Conservation (phyloP, 2,113 vertebrate species). For the Acinonyx jubatus region DNA sequence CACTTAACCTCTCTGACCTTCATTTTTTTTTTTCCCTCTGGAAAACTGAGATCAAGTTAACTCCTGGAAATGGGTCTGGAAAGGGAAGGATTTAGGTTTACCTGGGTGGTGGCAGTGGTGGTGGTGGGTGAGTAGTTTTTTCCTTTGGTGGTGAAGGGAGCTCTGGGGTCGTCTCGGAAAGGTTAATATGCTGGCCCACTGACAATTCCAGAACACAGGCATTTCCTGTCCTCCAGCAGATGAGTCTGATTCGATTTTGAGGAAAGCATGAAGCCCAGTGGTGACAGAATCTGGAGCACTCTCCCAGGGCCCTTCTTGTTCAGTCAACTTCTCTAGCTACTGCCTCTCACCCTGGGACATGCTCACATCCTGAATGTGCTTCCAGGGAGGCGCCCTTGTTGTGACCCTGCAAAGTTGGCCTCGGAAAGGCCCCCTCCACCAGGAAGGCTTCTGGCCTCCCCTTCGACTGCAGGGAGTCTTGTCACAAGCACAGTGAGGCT, state of each 20-base stretch:
- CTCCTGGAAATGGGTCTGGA: neutral
- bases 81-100: neutral
- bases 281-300: neutral
- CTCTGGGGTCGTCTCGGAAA: neutral
- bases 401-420: neutral
- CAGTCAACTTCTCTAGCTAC: neutral
- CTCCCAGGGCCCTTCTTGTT: accelerated
- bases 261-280: neutral
- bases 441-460: neutral
- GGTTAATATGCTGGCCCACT: neutral
- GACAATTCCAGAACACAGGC: neutral
- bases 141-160: neutral
- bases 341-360: neutral
- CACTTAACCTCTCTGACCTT: neutral
- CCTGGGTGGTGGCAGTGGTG: neutral
- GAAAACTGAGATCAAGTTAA: neutral
- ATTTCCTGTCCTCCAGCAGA: neutral
- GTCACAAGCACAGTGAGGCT: neutral
- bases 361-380: neutral
- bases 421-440: neutral
- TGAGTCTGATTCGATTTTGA: neutral
- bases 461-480: neutral
- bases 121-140: neutral
- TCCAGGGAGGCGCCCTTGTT: neutral
- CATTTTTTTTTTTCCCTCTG: neutral